Conservation (phyloP, 2,888 invertebrate species). For the Rhamnusium bicolor region DNA sequence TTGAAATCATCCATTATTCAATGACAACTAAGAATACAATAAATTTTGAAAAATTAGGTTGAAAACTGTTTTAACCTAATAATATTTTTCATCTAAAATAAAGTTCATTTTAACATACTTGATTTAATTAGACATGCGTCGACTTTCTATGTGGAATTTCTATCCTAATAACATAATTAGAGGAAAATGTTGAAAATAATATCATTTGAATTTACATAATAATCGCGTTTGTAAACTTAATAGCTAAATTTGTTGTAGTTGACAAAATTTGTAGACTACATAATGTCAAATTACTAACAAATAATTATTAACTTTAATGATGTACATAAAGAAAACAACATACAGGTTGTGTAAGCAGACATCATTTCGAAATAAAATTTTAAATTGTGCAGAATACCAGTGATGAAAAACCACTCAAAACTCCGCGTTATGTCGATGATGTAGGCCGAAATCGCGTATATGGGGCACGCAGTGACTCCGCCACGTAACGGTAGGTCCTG, state of each 20-base stretch:
- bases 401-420: no score
- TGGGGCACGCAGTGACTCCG: no score
- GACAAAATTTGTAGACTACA: neutral
- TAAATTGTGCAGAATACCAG: no score
- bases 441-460: no score
- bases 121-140: neutral
- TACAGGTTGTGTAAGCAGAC: neutral
- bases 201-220: slow-evolving; percentile 3
- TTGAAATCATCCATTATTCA: no score
- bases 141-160: neutral
- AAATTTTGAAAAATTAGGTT: no score
- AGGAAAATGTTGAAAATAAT: neutral
- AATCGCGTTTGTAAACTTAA: neutral
- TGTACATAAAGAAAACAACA: neutral
- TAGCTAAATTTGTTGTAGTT: neutral
- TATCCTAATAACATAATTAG: slow-evolving; percentile 8
- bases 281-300: neutral
- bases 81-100: no score
- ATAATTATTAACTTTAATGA: neutral
- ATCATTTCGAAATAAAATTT: no score
- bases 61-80: no score
- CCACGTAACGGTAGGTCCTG: no score
- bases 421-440: no score
- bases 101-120: neutral
- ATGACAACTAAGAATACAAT: no score